These are phyloP conservation scores for Muscina levida DNA, from an alignment of 2,888 invertebrate species.

Conservation along the genomic window DNA sequence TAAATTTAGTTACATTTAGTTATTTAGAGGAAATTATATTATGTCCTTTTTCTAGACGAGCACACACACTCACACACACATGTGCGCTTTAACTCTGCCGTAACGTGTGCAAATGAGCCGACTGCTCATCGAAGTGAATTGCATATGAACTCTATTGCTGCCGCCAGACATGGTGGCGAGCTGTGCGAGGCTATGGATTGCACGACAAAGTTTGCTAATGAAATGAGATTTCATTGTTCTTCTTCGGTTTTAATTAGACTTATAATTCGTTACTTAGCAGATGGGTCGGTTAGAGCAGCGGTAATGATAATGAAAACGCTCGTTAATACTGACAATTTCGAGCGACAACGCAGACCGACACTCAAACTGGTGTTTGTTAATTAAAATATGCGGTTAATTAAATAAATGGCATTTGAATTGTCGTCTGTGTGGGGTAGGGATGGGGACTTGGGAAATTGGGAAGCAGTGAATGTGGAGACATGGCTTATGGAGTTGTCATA, in stretches of 20 bases:
- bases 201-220: conserved; percentile 49
- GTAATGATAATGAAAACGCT: too few species aligned
- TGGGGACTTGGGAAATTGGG: background rate
- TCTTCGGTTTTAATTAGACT: conserved; percentile 62
- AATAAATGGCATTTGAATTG: conserved; percentile 22
- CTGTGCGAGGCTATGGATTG: background rate
- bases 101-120: too few species aligned
- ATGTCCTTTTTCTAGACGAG: too few species aligned
- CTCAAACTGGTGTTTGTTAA: conserved; percentile 43
- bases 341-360: background rate
- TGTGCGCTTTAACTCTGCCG: too few species aligned
- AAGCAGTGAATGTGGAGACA: background rate
- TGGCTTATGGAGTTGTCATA: too few species aligned
- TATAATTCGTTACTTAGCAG: conserved; percentile 56
- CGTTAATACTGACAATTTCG: too few species aligned
- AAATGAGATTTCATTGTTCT: conserved; percentile 63
- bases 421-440: background rate
- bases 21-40: background rate
- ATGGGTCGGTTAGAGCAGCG: background rate
- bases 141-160: background rate
- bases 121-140: background rate
- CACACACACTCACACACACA: too few species aligned
- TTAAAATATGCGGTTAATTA: conserved; percentile 60
- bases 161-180: background rate
- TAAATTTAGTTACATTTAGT: conserved; percentile 2